Base-by-base conservation (phyloP, 2,888 invertebrate species). In the Ellobium chinense region DNA sequence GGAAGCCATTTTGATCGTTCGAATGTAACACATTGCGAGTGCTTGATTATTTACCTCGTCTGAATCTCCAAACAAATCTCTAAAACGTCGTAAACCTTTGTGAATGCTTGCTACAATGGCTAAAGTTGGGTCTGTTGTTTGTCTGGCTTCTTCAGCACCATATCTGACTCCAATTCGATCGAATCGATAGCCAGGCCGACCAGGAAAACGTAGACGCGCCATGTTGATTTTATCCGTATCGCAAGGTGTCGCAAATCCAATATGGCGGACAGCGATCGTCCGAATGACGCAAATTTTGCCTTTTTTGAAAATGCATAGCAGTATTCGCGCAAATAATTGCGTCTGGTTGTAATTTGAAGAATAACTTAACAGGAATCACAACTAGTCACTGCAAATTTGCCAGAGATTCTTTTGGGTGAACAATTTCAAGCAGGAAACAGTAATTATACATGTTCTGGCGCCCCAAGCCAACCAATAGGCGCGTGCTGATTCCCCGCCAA, bases 191-290 rank as follows among this genome's bases (percentile, higher is more conserved):
- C 91, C 92, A 79, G 92, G 92, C 85, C 92, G 90, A 81, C 92
- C 92, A 80, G 92, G 92, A 87, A 92, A 92, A 77, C 92, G 86
- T 76, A 92, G 84, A 85, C 91, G 89, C 91, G 92, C 92, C 92
- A 92, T 92, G 87, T 91, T 90, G 88, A 82, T 85, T 84, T 74
- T 68, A 58, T 56, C 5, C 34, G 63, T 75, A 58, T 54, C 56
- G 34, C 54, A 74, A 66, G 63, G 46, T 74, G 60, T 65, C 70
- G 66, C 68, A 68, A 39, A 78, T 69, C 56, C 66, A 82, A 80
- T 21, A 78, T 80, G 78, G 82, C 78, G 80, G 80, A 39, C 76
- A 75, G 73, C 76, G 79, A 62, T 36, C 56, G 58, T 70, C 31
- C 34, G 24, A 70, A 72, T 72, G 34, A 58, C 46, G 66, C 37